Evolutionary conservation across 2,888 invertebrate genomes (phyloP), one percentile per base, ranked within the genome.

Genomic region (Brassicogethes aeneus): DNA sequence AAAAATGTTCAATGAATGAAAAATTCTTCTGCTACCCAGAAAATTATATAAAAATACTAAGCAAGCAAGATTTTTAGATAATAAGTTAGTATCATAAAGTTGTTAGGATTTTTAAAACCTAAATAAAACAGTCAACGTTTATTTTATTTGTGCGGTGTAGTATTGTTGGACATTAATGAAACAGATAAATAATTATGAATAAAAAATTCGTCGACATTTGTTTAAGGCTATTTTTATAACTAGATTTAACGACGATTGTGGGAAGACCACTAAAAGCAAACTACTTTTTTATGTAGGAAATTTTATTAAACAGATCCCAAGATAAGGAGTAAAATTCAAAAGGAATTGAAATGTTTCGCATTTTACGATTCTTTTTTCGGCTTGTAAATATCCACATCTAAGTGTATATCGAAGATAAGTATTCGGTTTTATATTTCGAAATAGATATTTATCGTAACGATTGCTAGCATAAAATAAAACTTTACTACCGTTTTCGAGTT

Each of bases 271-370:
- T 41, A 43, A 36, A 32, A 36, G 36, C 17, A 35, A 43, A 43
- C 40, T 14, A 13, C 40, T 43, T 43, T 40, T 43, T 37, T 43
- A 37, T 34, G 40, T 30, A 15, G 8, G 12, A 7, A 13, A 17
- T 39, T 43, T 43, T 40, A 39, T 40, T 13, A 37, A 34, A 43
- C 32, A 16, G 43, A 43, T 43, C 36, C 17, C 12, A 30, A 40
- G 43, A 43, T 43, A 43, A 43, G 15, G 35, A 34, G 32, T 12
- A 37, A 36, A 37, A 37, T 34, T 40, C 17, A 3, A 13, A 34
- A 37, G 17, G 40, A 41, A 43, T 43, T 43, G 43, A 43, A 43
- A 40, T 34, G 43, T 43, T 40, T 37, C 36, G 34, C 40, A 40
- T 43, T 40, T 40, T 37, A 43, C 37, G 43, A 30, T 13, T 15